phyloP scores from a whole-genome alignment of 2,113 vertebrate genomes.

The Plecotus auritus region DNA sequence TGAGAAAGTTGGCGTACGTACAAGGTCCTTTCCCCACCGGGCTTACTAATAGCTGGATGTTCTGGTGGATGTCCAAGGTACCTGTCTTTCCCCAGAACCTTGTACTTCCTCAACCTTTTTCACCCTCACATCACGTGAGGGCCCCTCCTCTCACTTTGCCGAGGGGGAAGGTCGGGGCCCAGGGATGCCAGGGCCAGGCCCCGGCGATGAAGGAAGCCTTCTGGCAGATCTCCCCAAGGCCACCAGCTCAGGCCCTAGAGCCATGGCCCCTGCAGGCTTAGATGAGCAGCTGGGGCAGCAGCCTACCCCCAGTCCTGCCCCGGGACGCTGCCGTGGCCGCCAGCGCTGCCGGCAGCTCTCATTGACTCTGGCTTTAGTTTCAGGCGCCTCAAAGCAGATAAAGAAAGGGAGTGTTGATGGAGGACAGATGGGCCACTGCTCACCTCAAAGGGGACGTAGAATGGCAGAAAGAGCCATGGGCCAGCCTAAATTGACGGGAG shows the following conservation, averaged over 20 bases:
- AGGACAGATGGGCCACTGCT: slow-evolving; percentile 75
- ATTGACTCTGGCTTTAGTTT: slow-evolving; percentile 76
- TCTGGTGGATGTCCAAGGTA: not conserved
- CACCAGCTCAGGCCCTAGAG: not conserved
- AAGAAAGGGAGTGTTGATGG: slow-evolving; percentile 76
- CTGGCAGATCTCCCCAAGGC: not conserved
- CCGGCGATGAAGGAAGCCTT: not conserved
- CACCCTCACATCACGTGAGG: not conserved
- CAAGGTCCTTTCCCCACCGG: not conserved
- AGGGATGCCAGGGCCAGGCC: slow-evolving; percentile 29
- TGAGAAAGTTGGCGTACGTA: slow-evolving; percentile 97
- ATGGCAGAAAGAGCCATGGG: slow-evolving; percentile 70
- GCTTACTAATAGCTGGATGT: not conserved
- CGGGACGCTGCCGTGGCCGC: not conserved
- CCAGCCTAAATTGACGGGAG: slow-evolving; percentile 71
- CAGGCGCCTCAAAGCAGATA: slow-evolving; percentile 75
- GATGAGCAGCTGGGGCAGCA: slow-evolving; percentile 1
- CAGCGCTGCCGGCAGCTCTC: slow-evolving; percentile 41
- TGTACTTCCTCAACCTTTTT: not conserved
- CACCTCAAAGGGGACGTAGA: slow-evolving; percentile 69
- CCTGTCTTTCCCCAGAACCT: not conserved
- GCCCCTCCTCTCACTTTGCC: not conserved
- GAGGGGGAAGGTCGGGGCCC: not conserved
- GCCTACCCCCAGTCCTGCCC: not conserved
- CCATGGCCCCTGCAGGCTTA: slow-evolving; percentile 23